Base-by-base conservation (phyloP, 2,797 vertebrate genomes). In the Lepidocolaptes lacrymiger region DNA sequence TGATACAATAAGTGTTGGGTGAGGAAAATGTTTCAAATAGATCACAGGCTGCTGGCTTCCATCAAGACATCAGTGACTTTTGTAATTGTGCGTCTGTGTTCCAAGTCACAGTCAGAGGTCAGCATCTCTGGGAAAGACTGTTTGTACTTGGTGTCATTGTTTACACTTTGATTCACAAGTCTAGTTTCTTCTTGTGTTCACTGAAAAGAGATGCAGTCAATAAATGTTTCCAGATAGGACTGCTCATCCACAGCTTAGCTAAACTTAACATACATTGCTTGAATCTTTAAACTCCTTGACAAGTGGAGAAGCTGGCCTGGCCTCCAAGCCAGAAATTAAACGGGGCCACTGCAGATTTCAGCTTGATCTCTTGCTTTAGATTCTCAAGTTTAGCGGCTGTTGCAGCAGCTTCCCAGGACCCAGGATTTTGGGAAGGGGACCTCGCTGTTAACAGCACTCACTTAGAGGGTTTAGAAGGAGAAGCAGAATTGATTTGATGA, bases 121-220 rank as follows among this genome's bases (percentile, higher is more conserved):
- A 90, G 68, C 59, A 43, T 48, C 54, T 72, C 69, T 84, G 76
- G 36, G 55, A 64, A 49, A 8, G 2, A 15, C 54, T 39, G 41
- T 85, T 91, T 92, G 77, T 76, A n/a, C n/a, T 91, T 84, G 69
- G 81, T 84, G 91, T 73, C 85, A 76, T 59, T 73, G 85, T 78
- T 95, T 86, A 43, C 84, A 14, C 36, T 84, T 83, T 41, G 51
- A 72, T 95, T 91, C 80, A 86, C 66, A 90, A 78, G 36, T 86
- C 41, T 67, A 13, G 28, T 80, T 92, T 85, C 71, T 85, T 86
- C 37, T 68, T 51, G 22, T 85, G 32, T 89, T 84, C 28, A 64
- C 54, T 73, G 51, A 28, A 73, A 78, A 69, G 79, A 66, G 54
- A 27, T 43, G 36, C 56, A 92, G 19, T 59, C 66, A 81, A 69